Percentiles rank a stretch among this genome's conserved stretches.
Evolutionary conservation across 2,797 vertebrate species (phyloP).

Genomic region (Pantherophis vulpinus): DNA sequence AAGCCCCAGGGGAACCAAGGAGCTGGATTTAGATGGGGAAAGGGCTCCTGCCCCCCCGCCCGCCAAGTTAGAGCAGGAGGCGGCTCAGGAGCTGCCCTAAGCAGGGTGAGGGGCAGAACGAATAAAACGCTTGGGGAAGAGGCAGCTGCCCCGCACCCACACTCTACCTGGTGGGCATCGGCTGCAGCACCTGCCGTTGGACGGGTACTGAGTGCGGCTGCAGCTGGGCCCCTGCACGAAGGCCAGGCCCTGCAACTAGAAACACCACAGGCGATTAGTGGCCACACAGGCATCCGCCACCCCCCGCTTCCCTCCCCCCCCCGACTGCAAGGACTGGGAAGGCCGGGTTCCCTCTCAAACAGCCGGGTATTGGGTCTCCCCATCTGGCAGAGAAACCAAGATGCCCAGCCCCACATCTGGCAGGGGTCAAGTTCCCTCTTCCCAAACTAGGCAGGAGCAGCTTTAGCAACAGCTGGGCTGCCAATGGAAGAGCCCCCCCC

Average conservation of each 20-base stretch:
- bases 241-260: not conserved
- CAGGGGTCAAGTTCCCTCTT: not conserved
- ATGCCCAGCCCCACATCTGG: not conserved
- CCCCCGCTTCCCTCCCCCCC: rapidly evolving
- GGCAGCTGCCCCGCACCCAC: not conserved
- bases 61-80: not conserved
- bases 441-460: not conserved
- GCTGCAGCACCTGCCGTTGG: conserved; percentile 56
- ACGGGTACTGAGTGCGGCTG: conserved; percentile 7
- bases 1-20: not conserved
- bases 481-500: not conserved
- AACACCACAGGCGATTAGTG: not conserved
- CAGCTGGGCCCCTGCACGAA: not conserved
- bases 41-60: not conserved
- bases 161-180: conserved; percentile 66
- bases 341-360: not conserved
- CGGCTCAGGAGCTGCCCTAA: not conserved
- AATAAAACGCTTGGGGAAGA: not conserved
- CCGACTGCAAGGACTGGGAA: not conserved
- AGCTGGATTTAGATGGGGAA: not conserved
- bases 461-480: not conserved
- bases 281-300: not conserved
- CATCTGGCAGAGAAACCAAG: not conserved
- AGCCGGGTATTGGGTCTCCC: not conserved
- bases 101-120: not conserved